Percentiles rank a stretch among this genome's conserved stretches.
Evolutionary conservation across 1,140 invertebrate species (phyloP).

Genomic region (Drosophila rufa): DNA sequence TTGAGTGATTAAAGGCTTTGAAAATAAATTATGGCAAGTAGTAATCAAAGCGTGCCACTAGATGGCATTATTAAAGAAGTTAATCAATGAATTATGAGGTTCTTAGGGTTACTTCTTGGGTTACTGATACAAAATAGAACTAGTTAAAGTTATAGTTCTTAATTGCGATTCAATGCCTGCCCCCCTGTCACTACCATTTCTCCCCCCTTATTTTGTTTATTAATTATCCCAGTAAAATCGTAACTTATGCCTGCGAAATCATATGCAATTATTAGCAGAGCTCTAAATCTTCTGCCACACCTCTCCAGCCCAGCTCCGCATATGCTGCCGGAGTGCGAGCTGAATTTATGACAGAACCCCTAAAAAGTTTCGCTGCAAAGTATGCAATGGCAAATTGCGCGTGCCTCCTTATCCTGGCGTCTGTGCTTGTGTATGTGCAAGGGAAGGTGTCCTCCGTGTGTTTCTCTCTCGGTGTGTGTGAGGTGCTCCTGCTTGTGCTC

Average conservation of each 20-base stretch:
- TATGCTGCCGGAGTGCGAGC: constrained; percentile 37
- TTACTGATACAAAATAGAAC: no score
- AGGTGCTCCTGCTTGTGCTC: not conserved
- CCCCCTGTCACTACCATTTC: not conserved
- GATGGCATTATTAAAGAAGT: not conserved
- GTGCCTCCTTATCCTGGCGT: constrained; percentile 19
- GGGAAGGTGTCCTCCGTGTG: not conserved
- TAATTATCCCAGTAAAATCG: constrained; percentile 4
- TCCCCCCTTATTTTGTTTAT: not conserved
- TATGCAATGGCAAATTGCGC: constrained; percentile 62
- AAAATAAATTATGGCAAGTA: no score
- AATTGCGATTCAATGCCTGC: not conserved
- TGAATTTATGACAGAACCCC: constrained; percentile 59
- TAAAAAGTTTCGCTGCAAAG: constrained; percentile 67
- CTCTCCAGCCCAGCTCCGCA: not conserved
- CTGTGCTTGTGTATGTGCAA: not conserved
- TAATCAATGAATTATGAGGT: not conserved
- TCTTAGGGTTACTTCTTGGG: not conserved
- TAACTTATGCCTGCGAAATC: constrained; percentile 27
- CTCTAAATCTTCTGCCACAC: constrained; percentile 33
- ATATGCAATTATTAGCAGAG: constrained; percentile 59
- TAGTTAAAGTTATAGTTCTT: no score
- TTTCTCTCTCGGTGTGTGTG: not conserved
- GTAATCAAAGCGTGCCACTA: no score
- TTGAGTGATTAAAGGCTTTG: not conserved